Evolutionary conservation across 2,797 vertebrate species (phyloP).

Genomic region (Luscinia luscinia): DNA sequence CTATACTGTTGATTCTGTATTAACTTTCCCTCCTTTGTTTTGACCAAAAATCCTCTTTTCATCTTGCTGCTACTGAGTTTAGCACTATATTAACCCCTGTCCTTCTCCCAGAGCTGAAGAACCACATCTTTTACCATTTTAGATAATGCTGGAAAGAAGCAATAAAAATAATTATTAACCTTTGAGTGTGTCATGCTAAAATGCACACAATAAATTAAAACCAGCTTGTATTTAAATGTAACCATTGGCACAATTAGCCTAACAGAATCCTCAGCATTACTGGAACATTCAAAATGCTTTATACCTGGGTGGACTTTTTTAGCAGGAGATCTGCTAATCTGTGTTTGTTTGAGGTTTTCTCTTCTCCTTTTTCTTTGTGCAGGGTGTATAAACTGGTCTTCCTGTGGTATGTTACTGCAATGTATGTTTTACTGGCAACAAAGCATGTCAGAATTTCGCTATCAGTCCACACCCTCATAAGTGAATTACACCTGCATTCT

Average conservation of each 20-base stretch:
- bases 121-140: background rate
- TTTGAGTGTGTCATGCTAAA: background rate
- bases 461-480: background rate
- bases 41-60: background rate
- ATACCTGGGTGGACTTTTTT: background rate
- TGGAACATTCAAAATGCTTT: background rate
- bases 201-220: constrained; percentile 16
- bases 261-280: background rate
- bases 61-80: background rate
- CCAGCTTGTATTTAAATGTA: background rate
- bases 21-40: background rate
- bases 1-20: background rate
- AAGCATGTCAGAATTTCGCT: background rate
- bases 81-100: background rate
- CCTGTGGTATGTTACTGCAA: background rate
- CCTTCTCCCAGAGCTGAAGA: background rate
- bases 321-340: background rate
- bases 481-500: background rate
- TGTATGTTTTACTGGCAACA: background rate
- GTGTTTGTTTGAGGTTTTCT: background rate
- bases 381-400: no score
- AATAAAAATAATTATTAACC: background rate
- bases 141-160: background rate
- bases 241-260: background rate
- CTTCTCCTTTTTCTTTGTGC: background rate